phyloP scores from a whole-genome alignment of 2,888 invertebrate species.

The Callimorpha dominula region DNA sequence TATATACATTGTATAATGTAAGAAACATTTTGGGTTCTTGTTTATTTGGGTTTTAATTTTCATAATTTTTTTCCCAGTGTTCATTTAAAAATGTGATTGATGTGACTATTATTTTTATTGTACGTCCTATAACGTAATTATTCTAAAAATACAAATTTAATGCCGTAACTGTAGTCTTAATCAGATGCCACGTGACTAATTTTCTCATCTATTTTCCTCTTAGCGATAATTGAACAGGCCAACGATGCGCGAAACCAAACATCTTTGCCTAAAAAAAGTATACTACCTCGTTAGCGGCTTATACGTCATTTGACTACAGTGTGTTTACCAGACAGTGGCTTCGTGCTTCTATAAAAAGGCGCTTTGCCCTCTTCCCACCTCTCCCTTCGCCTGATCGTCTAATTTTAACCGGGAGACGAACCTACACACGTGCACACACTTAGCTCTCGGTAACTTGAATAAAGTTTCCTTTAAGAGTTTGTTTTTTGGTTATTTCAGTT shows the following conservation, averaged over 20 bases:
- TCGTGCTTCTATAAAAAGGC: slow-evolving; percentile 84
- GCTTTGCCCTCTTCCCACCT: slow-evolving; percentile 68
- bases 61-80: background rate
- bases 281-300: slow-evolving; percentile 65
- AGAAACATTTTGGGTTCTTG: too few species aligned
- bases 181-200: slow-evolving; percentile 21
- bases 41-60: background rate
- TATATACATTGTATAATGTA: background rate
- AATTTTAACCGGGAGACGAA: slow-evolving; percentile 82
- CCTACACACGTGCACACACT: slow-evolving; percentile 82
- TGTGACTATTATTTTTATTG: background rate
- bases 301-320: slow-evolving; percentile 67
- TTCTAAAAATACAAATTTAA: slow-evolving; percentile 1
- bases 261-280: slow-evolving; percentile 50
- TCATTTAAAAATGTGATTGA: background rate
- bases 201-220: slow-evolving; percentile 24
- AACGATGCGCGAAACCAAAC: slow-evolving; percentile 53
- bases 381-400: slow-evolving; percentile 66
- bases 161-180: slow-evolving; percentile 7
- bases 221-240: slow-evolving; percentile 49
- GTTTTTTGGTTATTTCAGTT: slow-evolving; percentile 41
- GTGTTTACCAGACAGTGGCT: slow-evolving; percentile 71
- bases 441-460: slow-evolving; percentile 77
- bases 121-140: background rate
- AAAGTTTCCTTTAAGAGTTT: slow-evolving; percentile 62